Percentiles rank a stretch among this genome's conserved stretches.
Conservation (phyloP, 1,140 invertebrate genomes). For the Portunus trituberculatus region DNA sequence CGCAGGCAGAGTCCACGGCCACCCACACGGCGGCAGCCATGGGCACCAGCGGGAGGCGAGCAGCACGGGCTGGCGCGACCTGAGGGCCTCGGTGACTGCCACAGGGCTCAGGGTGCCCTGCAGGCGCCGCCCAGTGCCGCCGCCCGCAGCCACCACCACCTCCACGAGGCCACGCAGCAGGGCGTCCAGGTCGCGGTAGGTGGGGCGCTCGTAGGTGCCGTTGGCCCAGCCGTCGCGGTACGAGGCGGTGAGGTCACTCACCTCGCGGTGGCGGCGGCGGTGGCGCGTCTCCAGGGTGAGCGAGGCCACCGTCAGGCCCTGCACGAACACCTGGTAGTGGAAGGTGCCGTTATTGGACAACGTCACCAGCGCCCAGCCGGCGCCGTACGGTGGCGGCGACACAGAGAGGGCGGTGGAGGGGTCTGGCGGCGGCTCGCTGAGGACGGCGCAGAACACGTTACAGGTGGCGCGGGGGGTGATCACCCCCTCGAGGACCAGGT, state of each 20-base stretch:
- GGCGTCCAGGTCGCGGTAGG: slow-evolving; percentile 87
- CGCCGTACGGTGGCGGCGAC: slow-evolving; percentile 46
- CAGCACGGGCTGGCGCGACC: slow-evolving; percentile 85
- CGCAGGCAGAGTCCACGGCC: slow-evolving; percentile 89
- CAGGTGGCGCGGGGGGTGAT: slow-evolving; percentile 88
- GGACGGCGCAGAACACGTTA: slow-evolving; percentile 87
- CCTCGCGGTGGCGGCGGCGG: slow-evolving; percentile 85
- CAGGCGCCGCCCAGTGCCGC: slow-evolving; percentile 83
- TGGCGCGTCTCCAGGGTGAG: slow-evolving; percentile 84
- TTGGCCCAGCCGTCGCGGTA: slow-evolving; percentile 85
- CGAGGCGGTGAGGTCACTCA: slow-evolving; percentile 82
- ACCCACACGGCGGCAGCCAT: slow-evolving; percentile 90
- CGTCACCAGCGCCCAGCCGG: slow-evolving; percentile 75
- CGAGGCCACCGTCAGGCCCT: slow-evolving; percentile 53
- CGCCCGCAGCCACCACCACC: slow-evolving; percentile 85
- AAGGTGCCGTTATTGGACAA: slow-evolving; percentile 77
- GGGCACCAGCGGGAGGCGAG: slow-evolving; percentile 81
- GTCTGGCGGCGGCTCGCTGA: slow-evolving; percentile 74
- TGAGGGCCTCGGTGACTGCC: slow-evolving; percentile 88
- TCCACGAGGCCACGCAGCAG: slow-evolving; percentile 88
- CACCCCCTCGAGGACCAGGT: slow-evolving; percentile 84
- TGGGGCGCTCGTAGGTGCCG: slow-evolving; percentile 85
- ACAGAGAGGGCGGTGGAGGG: not conserved
- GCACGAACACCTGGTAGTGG: slow-evolving; percentile 74
- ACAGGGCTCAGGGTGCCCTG: slow-evolving; percentile 86